Evolutionary conservation across 2,797 vertebrate species (phyloP), one percentile per base, ranked within the genome.

Genomic region (Pteropus rufus): DNA sequence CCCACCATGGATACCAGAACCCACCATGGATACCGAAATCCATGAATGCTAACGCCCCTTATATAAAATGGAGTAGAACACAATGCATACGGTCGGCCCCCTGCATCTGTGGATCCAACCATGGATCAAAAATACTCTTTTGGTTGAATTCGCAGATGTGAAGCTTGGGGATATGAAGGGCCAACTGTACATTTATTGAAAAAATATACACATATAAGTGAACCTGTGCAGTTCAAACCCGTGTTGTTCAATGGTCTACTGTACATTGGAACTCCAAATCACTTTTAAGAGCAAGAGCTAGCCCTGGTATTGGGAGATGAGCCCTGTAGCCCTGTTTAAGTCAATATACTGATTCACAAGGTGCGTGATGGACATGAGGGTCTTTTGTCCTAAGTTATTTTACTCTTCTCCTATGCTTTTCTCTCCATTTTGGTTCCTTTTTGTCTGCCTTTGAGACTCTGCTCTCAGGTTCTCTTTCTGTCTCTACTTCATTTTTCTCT

Each of bases 341-440:
- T 36, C 73, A 75, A 24, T 31, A 6, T 5, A 36, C 1, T 21
- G 49, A 80, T 39, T 75, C 60, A 60, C 19, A 3, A 24, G 65
- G 23, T 11, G 15, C 0, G 24, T 21, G 11, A 24, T 24, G 3
- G 9, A 14, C 0, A 3, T 1, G 11, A 26, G 16, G 26, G 9
- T 9, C 3, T 31, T 54, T 24, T 0, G 0, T 39, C 29, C 80
- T 36, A n/a, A 82, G 46, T 31, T 34, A 44, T 62, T 54, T 92
- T 5, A 24, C 34, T 62, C 41, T 46, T 72, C 44, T 70, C 16
- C 36, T n/a, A 23, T 3, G 26, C 60, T 58, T 87, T 76, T 75
- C 41, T 69, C 18, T 94, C 54, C 4, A 10, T 4, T 4, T 39
- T 72, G 88, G 11, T 16, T n/a, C 41, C 12, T 26, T 46, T 36